Percentiles rank a stretch among this genome's conserved stretches.
Conservation (phyloP, 2,113 vertebrate species). For the Onychostruthus taczanowskii region DNA sequence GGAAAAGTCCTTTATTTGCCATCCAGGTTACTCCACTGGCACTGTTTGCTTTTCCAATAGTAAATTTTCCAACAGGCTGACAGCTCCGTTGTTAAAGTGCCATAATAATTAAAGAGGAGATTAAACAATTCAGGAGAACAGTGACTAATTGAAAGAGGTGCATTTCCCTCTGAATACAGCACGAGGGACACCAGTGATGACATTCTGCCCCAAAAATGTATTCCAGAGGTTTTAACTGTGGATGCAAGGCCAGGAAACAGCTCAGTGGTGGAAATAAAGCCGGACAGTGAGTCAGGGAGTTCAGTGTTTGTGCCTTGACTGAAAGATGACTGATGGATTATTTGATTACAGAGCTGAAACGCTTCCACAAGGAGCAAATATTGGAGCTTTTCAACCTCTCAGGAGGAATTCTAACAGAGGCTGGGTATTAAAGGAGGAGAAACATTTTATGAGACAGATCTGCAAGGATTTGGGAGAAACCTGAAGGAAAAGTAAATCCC, state of each 20-base stretch:
- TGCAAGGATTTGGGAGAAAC: neutral
- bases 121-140: neutral
- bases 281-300: neutral
- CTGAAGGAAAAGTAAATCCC: neutral
- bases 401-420: neutral
- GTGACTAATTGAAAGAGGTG: neutral
- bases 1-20: neutral
- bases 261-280: neutral
- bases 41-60: conserved; percentile 32
- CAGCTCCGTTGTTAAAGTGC: neutral
- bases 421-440: neutral
- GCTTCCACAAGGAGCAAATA: neutral
- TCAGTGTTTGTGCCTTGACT: neutral
- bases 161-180: neutral
- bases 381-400: neutral
- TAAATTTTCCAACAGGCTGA: conserved; percentile 7
- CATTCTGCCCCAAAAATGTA: neutral
- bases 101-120: conserved; percentile 27
- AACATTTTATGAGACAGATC: neutral
- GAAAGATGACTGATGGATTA: neutral
- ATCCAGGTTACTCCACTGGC: neutral
- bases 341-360: neutral
- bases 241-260: neutral
- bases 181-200: neutral
- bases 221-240: neutral